Evolutionary conservation across 2,113 vertebrate species (phyloP).

Genomic region (Anguilla rostrata): DNA sequence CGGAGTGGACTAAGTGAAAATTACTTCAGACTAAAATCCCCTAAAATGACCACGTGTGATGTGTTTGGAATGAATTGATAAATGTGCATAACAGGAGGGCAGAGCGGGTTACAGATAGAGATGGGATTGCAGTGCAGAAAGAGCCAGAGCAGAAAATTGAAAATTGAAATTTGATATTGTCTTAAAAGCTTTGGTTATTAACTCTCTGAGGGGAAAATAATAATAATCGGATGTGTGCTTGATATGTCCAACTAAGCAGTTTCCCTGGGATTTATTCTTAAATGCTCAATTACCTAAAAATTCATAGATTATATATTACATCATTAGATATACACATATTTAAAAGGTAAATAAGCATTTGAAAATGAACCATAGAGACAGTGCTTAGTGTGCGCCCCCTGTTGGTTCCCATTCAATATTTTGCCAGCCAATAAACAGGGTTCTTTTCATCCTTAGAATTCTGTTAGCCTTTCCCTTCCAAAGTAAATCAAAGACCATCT

Average conservation of each 20-base stretch:
- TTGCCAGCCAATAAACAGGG: not conserved
- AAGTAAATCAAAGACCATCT: constrained; percentile 24
- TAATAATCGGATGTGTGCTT: no score
- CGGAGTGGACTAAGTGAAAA: not conserved
- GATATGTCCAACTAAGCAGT: not conserved
- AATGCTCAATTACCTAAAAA: not conserved
- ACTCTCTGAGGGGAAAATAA: no score
- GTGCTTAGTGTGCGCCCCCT: not conserved
- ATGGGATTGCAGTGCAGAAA: no score
- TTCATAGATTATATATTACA: not conserved
- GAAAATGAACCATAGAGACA: not conserved
- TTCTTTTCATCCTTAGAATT: constrained; percentile 26
- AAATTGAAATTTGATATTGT: no score
- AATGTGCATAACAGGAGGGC: not conserved
- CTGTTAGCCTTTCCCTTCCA: constrained; percentile 30
- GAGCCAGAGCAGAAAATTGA: not conserved
- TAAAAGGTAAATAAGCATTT: not conserved
- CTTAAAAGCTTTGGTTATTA: no score
- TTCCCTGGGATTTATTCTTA: not conserved
- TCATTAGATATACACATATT: not conserved
- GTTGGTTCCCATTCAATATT: not conserved
- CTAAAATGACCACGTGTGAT: not conserved
- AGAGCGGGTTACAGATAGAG: no score
- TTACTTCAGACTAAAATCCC: not conserved
- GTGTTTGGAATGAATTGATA: not conserved